A percentile compares a stretch with the other conserved stretches of the same genome.
Evolutionary conservation across 2,113 vertebrate genomes (phyloP).

Genomic region (Hippolais icterina): DNA sequence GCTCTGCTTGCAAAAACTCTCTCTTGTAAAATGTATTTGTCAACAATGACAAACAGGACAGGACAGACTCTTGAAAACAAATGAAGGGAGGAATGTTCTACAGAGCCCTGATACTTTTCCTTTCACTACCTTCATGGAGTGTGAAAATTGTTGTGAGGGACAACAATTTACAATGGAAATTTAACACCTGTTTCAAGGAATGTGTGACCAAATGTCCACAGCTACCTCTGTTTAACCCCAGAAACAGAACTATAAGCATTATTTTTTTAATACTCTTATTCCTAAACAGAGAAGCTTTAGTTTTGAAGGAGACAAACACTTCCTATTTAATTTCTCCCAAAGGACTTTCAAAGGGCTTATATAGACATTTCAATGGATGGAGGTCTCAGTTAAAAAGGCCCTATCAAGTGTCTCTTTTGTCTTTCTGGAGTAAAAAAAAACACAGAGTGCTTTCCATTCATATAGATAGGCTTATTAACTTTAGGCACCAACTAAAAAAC

Average conservation of each 20-base stretch:
- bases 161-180: background rate
- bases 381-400: background rate
- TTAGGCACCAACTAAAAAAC: background rate
- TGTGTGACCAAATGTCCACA: background rate
- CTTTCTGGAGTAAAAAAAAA: background rate
- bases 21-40: background rate
- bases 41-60: background rate
- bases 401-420: background rate
- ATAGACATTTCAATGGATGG: background rate
- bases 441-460: background rate
- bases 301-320: background rate
- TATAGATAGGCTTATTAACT: background rate
- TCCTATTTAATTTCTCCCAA: background rate
- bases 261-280: background rate
- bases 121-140: background rate
- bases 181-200: background rate
- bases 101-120: background rate
- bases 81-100: background rate
- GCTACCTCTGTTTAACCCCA: background rate
- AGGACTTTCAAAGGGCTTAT: background rate
- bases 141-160: background rate
- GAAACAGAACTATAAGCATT: background rate
- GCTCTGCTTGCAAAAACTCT: background rate
- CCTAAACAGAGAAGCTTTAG: background rate
- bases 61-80: background rate